These are phyloP conservation scores for Xiphias gladius DNA, from an alignment of 2,113 vertebrate genomes.

Conservation along the genomic window DNA sequence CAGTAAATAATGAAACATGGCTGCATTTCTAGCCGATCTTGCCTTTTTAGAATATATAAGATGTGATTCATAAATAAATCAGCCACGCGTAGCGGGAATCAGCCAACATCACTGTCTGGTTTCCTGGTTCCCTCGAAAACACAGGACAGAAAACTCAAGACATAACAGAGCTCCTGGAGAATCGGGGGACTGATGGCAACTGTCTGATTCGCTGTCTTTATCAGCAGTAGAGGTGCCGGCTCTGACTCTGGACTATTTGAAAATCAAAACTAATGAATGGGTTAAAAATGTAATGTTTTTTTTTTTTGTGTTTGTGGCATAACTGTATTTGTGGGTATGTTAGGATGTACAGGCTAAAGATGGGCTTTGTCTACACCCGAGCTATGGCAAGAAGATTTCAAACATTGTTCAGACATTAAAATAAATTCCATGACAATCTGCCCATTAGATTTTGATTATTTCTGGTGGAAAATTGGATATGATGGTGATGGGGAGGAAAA, in stretches of 20 bases:
- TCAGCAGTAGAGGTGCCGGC: not conserved
- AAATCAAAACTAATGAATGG: not conserved
- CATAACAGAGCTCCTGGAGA: not conserved
- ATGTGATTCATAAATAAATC: not conserved
- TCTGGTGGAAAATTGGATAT: not conserved
- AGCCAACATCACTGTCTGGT: too few species aligned
- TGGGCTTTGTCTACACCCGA: too few species aligned
- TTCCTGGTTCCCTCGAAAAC: too few species aligned
- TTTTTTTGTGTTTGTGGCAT: not conserved
- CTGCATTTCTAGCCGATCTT: not conserved
- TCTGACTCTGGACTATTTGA: not conserved
- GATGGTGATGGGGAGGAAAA: not conserved
- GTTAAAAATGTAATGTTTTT: not conserved
- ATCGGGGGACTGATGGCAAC: not conserved
- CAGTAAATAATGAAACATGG: not conserved
- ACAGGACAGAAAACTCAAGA: not conserved
- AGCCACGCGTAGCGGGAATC: too few species aligned
- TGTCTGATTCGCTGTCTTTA: not conserved
- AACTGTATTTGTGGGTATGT: not conserved
- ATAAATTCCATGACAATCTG: not conserved
- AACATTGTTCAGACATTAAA: too few species aligned
- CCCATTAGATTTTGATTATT: not conserved
- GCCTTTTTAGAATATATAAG: too few species aligned
- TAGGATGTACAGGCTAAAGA: not conserved
- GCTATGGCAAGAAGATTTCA: too few species aligned